Percentiles rank a stretch among this genome's conserved stretches.
These are phyloP conservation scores for Australoheros scitulus DNA, from an alignment of 2,113 vertebrate genomes.

Conservation along the genomic window DNA sequence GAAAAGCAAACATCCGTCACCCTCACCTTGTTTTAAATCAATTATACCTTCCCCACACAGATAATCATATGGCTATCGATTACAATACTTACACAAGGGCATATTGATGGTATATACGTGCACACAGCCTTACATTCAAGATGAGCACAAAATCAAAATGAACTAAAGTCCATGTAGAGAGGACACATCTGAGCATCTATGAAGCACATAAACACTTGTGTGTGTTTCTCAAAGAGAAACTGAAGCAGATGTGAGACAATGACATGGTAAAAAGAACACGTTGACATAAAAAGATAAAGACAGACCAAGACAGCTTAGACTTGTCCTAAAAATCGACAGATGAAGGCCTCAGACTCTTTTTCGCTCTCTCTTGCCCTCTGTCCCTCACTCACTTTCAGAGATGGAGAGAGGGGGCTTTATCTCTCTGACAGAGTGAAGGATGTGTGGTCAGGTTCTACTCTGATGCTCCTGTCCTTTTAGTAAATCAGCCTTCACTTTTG, in stretches of 20 bases:
- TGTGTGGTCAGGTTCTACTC: slow-evolving; percentile 96
- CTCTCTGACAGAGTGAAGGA: slow-evolving; percentile 98
- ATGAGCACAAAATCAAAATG: slow-evolving; percentile 41
- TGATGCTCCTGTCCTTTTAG: slow-evolving; percentile 99
- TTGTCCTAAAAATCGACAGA: slow-evolving; percentile 51
- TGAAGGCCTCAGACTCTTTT: slow-evolving; percentile 21
- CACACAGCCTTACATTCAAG: slow-evolving; percentile 69
- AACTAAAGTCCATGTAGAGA: slow-evolving; percentile 9
- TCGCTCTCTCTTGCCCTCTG: background rate
- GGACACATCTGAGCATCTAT: background rate
- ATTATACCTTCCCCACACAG: slow-evolving; percentile 90
- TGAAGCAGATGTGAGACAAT: background rate
- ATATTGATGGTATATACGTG: slow-evolving; percentile 85
- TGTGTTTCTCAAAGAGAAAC: background rate
- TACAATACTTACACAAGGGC: slow-evolving; percentile 88
- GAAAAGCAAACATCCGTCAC: slow-evolving; percentile 91
- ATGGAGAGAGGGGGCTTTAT: slow-evolving; percentile 93
- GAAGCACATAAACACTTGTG: background rate
- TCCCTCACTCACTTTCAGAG: slow-evolving; percentile 84
- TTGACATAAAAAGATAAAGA: slow-evolving; percentile 25
- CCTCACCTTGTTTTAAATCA: slow-evolving; percentile 94
- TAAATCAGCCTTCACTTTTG: slow-evolving; percentile 95
- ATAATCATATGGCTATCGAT: slow-evolving; percentile 99
- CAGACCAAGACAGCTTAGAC: slow-evolving; percentile 38
- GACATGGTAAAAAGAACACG: slow-evolving; percentile 13